These are phyloP conservation scores for Mylabris sibirica DNA, from an alignment of 2,888 invertebrate genomes.

Conservation along the genomic window DNA sequence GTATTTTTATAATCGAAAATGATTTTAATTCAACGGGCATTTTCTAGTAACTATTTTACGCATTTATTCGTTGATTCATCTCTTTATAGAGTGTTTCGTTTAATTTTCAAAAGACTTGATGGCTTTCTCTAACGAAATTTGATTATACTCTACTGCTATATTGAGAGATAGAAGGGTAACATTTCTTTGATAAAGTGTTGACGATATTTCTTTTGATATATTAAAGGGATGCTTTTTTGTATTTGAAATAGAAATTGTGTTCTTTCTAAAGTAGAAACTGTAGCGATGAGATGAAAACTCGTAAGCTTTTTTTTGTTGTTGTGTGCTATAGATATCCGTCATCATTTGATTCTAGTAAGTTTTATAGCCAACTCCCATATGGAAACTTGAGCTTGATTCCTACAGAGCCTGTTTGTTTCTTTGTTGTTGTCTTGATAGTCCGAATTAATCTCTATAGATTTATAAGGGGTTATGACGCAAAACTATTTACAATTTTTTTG, in stretches of 20 bases:
- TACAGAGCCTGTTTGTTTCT: background rate
- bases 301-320: conserved; percentile 11
- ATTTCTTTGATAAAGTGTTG: conserved; percentile 15
- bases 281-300: conserved; percentile 19
- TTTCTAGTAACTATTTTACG: conserved; percentile 5
- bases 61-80: conserved; percentile 7
- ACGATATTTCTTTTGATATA: conserved; percentile 25
- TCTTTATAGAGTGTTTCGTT: background rate
- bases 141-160: background rate
- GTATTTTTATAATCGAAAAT: background rate
- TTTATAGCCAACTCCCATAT: conserved; percentile 16
- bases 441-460: conserved; percentile 17
- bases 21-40: background rate
- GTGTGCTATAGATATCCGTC: conserved; percentile 1
- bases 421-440: background rate
- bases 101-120: conserved; percentile 6
- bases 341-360: conserved; percentile 26
- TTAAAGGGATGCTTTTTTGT: conserved; percentile 20
- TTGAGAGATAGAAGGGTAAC: background rate
- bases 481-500: no score
- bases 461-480: no score
- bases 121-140: background rate
- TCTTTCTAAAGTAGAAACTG: conserved; percentile 16
- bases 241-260: conserved; percentile 1
- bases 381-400: background rate